Evolutionary conservation across 2,888 invertebrate genomes (phyloP).

Genomic region (Protonemura montana): DNA sequence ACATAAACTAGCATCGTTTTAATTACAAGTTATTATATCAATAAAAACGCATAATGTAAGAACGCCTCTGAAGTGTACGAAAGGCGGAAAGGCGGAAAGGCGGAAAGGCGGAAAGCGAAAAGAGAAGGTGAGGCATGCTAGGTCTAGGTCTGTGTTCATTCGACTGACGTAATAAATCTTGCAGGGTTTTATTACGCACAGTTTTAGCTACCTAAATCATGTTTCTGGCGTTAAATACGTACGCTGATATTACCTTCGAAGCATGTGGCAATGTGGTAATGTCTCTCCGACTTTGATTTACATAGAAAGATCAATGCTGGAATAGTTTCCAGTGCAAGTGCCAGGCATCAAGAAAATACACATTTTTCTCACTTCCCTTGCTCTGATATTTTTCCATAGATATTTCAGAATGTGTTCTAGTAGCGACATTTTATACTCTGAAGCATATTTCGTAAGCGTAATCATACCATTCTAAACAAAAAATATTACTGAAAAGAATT

Average conservation of each 20-base stretch:
- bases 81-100: background rate
- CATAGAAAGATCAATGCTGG: background rate
- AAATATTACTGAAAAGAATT: background rate
- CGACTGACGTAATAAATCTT: conserved; percentile 7
- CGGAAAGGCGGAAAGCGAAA: background rate
- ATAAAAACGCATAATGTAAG: background rate
- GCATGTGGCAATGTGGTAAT: background rate
- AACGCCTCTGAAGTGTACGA: background rate
- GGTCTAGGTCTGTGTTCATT: background rate
- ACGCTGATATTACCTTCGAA: background rate
- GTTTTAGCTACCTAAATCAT: background rate
- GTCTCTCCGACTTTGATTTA: background rate
- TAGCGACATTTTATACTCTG: background rate
- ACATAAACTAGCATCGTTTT: conserved; percentile 7
- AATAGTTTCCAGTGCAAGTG: background rate
- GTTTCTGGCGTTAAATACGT: background rate
- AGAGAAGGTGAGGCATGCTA: background rate
- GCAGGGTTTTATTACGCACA: background rate
- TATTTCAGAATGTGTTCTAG: background rate
- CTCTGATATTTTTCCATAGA: background rate
- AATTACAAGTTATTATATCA: background rate
- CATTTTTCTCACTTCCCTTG: background rate
- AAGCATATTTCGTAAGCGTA: background rate
- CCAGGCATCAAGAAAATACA: background rate
- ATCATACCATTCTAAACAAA: background rate